A percentile compares a stretch with the other conserved stretches of the same genome.
Conservation (phyloP, 2,113 vertebrate species). For the Oryzias woworae region DNA sequence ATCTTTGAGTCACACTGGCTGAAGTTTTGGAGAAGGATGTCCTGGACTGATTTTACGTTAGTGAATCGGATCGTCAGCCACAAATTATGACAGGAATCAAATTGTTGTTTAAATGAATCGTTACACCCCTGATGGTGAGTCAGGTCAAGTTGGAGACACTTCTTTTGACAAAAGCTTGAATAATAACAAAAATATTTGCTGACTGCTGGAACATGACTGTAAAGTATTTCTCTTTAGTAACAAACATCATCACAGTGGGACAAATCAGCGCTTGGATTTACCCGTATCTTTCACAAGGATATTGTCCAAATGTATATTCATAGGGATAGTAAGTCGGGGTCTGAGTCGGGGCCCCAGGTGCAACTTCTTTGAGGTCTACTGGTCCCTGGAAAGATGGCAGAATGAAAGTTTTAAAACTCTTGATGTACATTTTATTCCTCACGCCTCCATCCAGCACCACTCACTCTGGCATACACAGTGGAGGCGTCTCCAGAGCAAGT, state of each 20-base stretch:
- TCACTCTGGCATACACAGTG: conserved; percentile 89
- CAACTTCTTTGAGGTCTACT: conserved; percentile 84
- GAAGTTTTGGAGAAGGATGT: no score
- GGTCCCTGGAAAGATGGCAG: conserved; percentile 77
- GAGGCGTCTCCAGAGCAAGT: conserved; percentile 85
- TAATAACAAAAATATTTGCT: no score
- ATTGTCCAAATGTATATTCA: conserved; percentile 88
- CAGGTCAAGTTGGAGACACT: no score
- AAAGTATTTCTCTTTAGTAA: background rate
- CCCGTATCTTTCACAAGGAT: conserved; percentile 90
- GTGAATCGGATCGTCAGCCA: no score
- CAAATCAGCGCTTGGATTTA: conserved; percentile 31
- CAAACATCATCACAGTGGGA: background rate
- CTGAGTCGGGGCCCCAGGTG: conserved; percentile 83
- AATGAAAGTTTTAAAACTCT: background rate
- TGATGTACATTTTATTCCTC: background rate
- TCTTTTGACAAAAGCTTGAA: no score
- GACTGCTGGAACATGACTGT: no score
- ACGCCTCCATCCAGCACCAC: conserved; percentile 17
- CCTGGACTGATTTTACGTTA: no score
- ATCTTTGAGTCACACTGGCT: no score
- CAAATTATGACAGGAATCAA: no score
- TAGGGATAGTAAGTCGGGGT: conserved; percentile 87
- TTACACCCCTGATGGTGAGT: no score
- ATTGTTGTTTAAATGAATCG: no score